Conservation (phyloP, 2,113 vertebrate genomes). For the Hippolais icterina region DNA sequence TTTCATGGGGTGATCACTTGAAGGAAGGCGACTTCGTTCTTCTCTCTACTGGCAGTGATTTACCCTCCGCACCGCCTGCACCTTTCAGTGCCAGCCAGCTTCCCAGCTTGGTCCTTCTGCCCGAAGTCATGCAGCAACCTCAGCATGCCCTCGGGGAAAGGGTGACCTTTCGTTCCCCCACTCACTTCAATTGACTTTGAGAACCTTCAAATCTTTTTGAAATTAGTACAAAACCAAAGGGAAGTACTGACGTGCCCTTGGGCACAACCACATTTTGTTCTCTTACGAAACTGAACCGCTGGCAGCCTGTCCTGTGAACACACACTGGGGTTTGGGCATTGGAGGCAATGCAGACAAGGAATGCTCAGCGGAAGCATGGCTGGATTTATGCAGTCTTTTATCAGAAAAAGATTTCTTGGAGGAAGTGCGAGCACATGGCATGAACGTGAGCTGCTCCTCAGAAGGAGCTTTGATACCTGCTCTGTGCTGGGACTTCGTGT, state of each 20-base stretch:
- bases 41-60: neutral
- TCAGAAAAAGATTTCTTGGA: neutral
- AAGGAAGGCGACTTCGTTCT: neutral
- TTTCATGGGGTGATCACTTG: fast-evolving
- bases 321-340: neutral
- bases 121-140: neutral
- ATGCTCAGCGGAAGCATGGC: neutral
- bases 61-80: neutral
- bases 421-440: neutral
- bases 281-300: neutral
- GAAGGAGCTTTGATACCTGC: neutral
- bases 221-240: neutral
- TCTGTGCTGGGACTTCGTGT: fast-evolving
- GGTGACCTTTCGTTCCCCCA: neutral
- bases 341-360: neutral
- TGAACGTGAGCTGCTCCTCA: neutral
- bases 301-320: neutral
- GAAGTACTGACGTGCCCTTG: neutral
- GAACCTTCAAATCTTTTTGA: neutral
- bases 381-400: neutral
- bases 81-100: neutral
- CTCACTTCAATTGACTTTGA: neutral
- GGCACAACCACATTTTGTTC: neutral
- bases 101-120: neutral
- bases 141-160: neutral